Conservation (phyloP, 2,888 invertebrate species). For the Drosophila ustulata region DNA sequence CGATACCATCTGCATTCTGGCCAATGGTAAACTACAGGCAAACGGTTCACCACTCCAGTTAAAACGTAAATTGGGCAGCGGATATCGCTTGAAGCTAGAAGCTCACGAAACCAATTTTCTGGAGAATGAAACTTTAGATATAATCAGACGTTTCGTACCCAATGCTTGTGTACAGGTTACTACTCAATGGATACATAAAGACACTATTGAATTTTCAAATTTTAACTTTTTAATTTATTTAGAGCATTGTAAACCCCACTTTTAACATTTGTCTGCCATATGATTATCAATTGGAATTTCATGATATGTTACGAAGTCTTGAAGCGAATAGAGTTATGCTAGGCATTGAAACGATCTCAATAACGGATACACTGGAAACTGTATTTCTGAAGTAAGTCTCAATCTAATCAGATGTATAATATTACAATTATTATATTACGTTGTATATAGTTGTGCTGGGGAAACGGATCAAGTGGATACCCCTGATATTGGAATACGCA, state of each 20-base stretch:
- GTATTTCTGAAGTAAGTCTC: conserved; percentile 91
- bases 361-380: conserved; percentile 95
- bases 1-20: conserved; percentile 95
- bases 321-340: conserved; percentile 87
- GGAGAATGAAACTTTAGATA: conserved; percentile 68
- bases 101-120: conserved; percentile 63
- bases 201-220: background rate
- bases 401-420: background rate
- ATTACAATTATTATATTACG: background rate
- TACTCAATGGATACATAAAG: background rate
- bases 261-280: conserved; percentile 86
- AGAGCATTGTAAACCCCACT: conserved; percentile 83
- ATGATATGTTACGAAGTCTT: conserved; percentile 87
- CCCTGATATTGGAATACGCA: conserved; percentile 43
- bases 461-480: conserved; percentile 79
- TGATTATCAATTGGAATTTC: conserved; percentile 86
- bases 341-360: conserved; percentile 91
- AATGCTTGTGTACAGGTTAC: conserved; percentile 77
- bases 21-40: conserved; percentile 90
- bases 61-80: conserved; percentile 88
- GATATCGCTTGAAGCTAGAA: conserved; percentile 83
- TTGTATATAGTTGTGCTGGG: conserved; percentile 71
- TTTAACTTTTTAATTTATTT: conserved; percentile 6
- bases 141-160: conserved; percentile 73
- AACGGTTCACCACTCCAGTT: conserved; percentile 93